A percentile compares a stretch with the other conserved stretches of the same genome.
phyloP scores from a whole-genome alignment of 2,888 invertebrate species.

The Rhagium mordax region DNA sequence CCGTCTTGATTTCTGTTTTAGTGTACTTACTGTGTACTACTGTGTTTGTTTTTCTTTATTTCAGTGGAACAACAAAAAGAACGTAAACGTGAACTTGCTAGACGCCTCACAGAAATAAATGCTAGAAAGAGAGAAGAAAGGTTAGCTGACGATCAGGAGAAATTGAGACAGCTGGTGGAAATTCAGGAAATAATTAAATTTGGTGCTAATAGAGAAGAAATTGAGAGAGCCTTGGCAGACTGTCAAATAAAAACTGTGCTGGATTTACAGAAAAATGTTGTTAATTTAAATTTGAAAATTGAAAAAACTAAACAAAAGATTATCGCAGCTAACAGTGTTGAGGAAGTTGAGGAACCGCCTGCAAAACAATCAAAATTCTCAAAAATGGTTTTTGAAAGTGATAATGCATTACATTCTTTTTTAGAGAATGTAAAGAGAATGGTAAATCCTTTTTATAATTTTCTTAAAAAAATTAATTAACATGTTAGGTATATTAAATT shows the following conservation, averaged over 20 bases:
- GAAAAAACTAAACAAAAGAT: constrained; percentile 86
- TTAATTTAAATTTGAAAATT: constrained; percentile 79
- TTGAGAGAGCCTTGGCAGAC: constrained; percentile 78
- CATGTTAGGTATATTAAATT: no score
- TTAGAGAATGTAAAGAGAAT: constrained; percentile 75
- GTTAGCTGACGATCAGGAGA: constrained; percentile 90
- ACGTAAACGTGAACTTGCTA: constrained; percentile 87
- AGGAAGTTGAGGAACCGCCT: constrained; percentile 71
- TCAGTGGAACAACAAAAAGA: constrained; percentile 88
- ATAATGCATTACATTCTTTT: constrained; percentile 69
- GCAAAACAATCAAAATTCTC: constrained; percentile 70
- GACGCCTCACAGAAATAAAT: constrained; percentile 89
- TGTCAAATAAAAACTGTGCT: constrained; percentile 83
- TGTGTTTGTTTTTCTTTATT: constrained; percentile 28
- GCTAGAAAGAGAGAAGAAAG: constrained; percentile 90
- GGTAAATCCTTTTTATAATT: constrained; percentile 72
- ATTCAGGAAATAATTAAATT: constrained; percentile 85
- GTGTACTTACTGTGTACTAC: no score
- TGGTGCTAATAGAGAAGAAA: constrained; percentile 79
- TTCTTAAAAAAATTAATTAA: no score
- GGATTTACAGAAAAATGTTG: constrained; percentile 85
- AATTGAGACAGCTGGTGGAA: constrained; percentile 82
- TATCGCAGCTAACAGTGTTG: constrained; percentile 74
- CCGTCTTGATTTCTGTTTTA: no score
- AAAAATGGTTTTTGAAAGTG: constrained; percentile 68